Evolutionary conservation across 2,797 vertebrate genomes (phyloP), one percentile per base, ranked within the genome.

Genomic region (Acanthurus lineatus): DNA sequence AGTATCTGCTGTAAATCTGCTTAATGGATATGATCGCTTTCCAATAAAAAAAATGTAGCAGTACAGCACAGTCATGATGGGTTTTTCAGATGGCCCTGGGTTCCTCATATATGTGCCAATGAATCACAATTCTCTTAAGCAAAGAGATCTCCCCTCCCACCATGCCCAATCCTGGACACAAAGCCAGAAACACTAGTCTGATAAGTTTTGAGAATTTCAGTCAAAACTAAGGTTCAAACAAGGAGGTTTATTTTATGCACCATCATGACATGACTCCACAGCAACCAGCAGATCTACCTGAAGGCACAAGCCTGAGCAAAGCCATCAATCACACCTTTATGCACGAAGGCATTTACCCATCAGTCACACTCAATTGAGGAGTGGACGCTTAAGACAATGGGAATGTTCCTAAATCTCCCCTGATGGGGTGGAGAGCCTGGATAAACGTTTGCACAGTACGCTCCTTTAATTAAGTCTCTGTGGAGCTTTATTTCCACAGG

Each of bases 271-370:
- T 40, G 42, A 42, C 54, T 64, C 77, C 74, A 60, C 51, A 32
- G 77, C 72, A 81, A 90, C 84, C 49, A 63, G 53, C 72, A 82
- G 78, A 81, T 65, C 69, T 62, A 86, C 91, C 88, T 79, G 63
- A 81, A 86, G 92, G 79, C 85, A 78, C 70, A 88, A 81, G 54
- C 82, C 87, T 76, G 69, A 86, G 86, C 74, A 80, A 66, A 91
- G 79, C 83, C 87, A 92, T 94, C 91, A 93, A 90, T 92, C 92
- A 93, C 91, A 93, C 86, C 86, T 93, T 87, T 77, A 89, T 89
- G 84, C 89, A 94, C 89, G 91, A 91, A 89, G 88, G 85, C 80
- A 60, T 93, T 93, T 90, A 91, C 89, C 88, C 89, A 94, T 95
- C 93, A 90, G 86, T 94, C 93, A 93, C 90, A 92, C 82, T 91